Evolutionary conservation across 2,113 vertebrate species (phyloP), one percentile per base, ranked within the genome.

Genomic region (Ophiodon elongatus): DNA sequence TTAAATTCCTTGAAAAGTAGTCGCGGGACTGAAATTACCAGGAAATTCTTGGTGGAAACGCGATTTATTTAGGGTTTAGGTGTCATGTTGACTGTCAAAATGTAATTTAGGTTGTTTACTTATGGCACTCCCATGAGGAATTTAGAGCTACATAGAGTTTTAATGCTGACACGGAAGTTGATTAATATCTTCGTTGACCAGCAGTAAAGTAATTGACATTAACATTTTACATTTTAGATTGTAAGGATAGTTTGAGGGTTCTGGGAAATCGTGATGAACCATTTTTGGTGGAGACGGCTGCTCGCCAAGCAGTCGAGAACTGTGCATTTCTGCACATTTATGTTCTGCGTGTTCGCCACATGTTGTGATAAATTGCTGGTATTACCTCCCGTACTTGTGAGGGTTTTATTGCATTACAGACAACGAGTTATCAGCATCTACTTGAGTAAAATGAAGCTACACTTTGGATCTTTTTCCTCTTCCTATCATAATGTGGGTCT

Each of bases 51-150:
- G 43, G 14, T 45, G 39, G 60, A 84, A 37, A 31, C 69, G 74
- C 56, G 31, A 45, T 66, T 45, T 14, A 35, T 66, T 73, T 83
- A 50, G 23, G 10, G 27, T 29, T 23, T 2, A 54, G 62, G 78
- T 72, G 56, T 43, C 37, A 69, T 62, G 74, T 82, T 83, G 73
- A 68, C 31, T 59, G 64, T 86, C 65, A 73, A 29, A 69, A 50
- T 11, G n/a, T 74, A 31, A 74, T 70, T 67, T 31, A 54, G 8
- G 27, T 37, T 27, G 4, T 70, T 54, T 33, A 57, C 60, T 73
- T 69, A 41, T 60, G 71, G 33, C 54, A 7, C 62, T 5, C 9
- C 7, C 50, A 37, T 74, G 37, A 73, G 65, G 45, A 84, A 85
- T 88, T 21, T 39, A 37, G 25, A 64, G 31, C 45, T 29, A 2